Evolutionary conservation across 2,888 invertebrate genomes (phyloP).

Genomic region (Strigamia crassipes): DNA sequence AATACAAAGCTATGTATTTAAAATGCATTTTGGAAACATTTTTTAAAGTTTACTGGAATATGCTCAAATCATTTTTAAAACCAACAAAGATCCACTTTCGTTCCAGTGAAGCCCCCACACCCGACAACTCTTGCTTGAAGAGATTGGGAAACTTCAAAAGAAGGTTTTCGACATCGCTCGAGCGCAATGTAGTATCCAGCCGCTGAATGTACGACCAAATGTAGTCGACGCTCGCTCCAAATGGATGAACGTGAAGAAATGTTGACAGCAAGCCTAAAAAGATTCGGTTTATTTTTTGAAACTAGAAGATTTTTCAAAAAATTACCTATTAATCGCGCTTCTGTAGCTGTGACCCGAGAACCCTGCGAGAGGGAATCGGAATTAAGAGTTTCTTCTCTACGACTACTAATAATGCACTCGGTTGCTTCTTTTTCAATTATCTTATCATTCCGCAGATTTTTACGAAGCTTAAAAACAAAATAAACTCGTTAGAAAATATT

Average conservation of each 20-base stretch:
- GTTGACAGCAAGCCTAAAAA: conserved; percentile 74
- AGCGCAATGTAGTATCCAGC: conserved; percentile 72
- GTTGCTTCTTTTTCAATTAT: not conserved
- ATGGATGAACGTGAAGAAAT: conserved; percentile 89
- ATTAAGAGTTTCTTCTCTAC: not conserved
- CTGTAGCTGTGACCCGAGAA: conserved; percentile 53
- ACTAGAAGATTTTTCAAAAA: not conserved
- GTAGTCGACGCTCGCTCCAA: conserved; percentile 87
- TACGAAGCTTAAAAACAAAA: conserved; percentile 34
- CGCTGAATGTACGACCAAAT: conserved; percentile 89
- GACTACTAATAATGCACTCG: not conserved
- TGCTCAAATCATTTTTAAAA: conserved; percentile 59
- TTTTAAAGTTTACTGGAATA: not conserved
- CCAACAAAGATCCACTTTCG: conserved; percentile 85
- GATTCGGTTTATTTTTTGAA: not conserved
- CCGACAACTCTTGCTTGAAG: conserved; percentile 76
- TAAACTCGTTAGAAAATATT: not conserved
- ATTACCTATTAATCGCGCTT: conserved; percentile 56
- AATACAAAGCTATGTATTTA: no score
- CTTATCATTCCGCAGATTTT: conserved; percentile 19
- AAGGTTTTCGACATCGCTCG: conserved; percentile 72
- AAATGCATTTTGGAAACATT: no score
- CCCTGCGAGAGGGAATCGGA: not conserved
- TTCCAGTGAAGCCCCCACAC: conserved; percentile 84
- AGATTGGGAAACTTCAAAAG: conserved; percentile 77